These are phyloP conservation scores for Trachurus trachurus DNA, from an alignment of 2,797 vertebrate genomes.

Conservation along the genomic window DNA sequence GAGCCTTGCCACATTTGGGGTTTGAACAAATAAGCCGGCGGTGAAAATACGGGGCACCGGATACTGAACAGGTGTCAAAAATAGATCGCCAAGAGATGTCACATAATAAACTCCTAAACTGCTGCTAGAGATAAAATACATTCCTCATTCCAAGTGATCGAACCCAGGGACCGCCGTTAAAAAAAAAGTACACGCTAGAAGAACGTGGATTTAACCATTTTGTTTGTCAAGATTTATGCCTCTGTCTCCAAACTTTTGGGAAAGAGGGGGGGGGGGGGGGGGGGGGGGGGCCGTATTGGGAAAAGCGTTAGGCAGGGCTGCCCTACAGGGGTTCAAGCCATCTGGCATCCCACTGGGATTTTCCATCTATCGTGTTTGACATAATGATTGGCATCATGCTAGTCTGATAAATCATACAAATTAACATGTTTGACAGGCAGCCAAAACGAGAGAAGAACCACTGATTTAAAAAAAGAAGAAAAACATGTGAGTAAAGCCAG, in stretches of 20 bases:
- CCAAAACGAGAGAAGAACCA: conserved; percentile 27
- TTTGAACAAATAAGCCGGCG: conserved; percentile 19
- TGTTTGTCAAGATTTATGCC: conserved; percentile 12
- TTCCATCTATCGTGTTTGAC: conserved; percentile 49
- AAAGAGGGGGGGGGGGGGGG: no score
- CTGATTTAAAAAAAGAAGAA: conserved; percentile 16
- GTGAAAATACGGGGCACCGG: neutral
- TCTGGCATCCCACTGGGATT: conserved; percentile 60
- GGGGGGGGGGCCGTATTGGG: conserved; percentile 7
- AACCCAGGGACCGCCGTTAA: neutral
- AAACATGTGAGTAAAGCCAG: conserved; percentile 8
- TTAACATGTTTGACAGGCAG: conserved; percentile 42
- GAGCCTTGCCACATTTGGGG: conserved; percentile 15
- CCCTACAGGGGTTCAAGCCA: conserved; percentile 51
- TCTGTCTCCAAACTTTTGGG: conserved; percentile 28
- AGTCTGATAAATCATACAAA: conserved; percentile 55
- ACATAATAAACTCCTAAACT: neutral
- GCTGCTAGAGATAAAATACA: neutral
- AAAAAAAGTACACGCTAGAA: neutral
- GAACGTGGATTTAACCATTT: conserved; percentile 16
- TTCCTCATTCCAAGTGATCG: neutral
- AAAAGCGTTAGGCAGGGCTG: conserved; percentile 35
- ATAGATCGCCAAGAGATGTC: neutral
- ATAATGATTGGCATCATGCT: conserved; percentile 53
- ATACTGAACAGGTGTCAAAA: neutral